Evolutionary conservation across 2,888 invertebrate genomes (phyloP).

Genomic region (Psylliodes chrysocephalus): DNA sequence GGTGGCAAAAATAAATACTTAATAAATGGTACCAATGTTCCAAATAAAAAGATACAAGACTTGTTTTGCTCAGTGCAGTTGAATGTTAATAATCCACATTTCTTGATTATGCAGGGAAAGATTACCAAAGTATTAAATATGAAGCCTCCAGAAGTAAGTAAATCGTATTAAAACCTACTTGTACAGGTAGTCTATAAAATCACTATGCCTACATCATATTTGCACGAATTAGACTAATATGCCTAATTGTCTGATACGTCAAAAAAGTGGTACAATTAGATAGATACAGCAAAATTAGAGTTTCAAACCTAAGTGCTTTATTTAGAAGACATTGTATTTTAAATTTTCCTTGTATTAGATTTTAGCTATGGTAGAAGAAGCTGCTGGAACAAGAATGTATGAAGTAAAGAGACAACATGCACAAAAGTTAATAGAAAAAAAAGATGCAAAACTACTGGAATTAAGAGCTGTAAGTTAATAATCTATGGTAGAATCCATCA

Average conservation of each 20-base stretch:
- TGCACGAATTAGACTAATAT: too few relatives aligned
- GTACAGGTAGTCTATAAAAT: too few relatives aligned
- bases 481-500: too few relatives aligned
- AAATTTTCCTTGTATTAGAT: slow-evolving; percentile 70
- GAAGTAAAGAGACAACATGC: slow-evolving; percentile 91
- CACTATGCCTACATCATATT: too few relatives aligned
- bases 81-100: slow-evolving; percentile 99
- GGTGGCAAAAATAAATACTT: slow-evolving; percentile 92
- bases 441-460: slow-evolving; percentile 89
- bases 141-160: slow-evolving; percentile 92
- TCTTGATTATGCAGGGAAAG: slow-evolving; percentile 99
- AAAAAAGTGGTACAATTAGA: too few relatives aligned
- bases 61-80: slow-evolving; percentile 96
- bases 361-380: slow-evolving; percentile 97
- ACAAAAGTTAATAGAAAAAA: slow-evolving; percentile 88
- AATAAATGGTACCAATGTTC: slow-evolving; percentile 92
- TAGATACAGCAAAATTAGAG: too few relatives aligned
- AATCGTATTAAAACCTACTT: background rate
- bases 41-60: slow-evolving; percentile 91
- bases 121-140: slow-evolving; percentile 99
- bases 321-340: too few relatives aligned
- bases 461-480: slow-evolving; percentile 63
- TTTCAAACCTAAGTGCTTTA: too few relatives aligned
- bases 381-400: slow-evolving; percentile 97
- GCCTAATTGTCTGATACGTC: too few relatives aligned